Percentiles rank a stretch among this genome's conserved stretches.
Evolutionary conservation across 2,113 vertebrate species (phyloP).

Genomic region (Mobula hypostoma): DNA sequence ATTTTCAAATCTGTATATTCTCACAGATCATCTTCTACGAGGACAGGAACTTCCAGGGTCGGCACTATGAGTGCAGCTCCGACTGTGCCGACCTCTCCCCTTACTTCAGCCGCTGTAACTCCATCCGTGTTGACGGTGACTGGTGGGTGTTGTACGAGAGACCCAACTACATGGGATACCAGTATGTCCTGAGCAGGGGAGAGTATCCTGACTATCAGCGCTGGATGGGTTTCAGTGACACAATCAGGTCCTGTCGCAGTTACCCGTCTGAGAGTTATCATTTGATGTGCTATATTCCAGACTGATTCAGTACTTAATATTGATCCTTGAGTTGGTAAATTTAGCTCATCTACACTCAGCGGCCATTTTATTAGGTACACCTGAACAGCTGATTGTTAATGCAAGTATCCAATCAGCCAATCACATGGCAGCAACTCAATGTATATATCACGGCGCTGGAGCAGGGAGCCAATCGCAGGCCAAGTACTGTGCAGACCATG

Average conservation of each 20-base stretch:
- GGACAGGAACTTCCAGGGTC: conserved; percentile 40
- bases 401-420: no score
- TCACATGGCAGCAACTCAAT: no score
- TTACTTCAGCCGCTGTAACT: conserved; percentile 42
- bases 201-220: conserved; percentile 25
- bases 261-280: background rate
- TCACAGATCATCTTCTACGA: conserved; percentile 42
- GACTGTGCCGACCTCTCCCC: conserved; percentile 39
- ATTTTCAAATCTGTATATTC: background rate
- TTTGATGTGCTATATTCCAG: no score
- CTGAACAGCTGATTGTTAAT: no score
- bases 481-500: no score
- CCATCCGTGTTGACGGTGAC: conserved; percentile 40
- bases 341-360: no score
- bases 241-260: background rate
- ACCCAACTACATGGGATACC: conserved; percentile 45
- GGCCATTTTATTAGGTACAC: no score
- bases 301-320: conserved; percentile 24
- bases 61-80: conserved; percentile 39
- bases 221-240: conserved; percentile 19
- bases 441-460: no score
- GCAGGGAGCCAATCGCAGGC: no score
- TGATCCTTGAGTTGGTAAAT: no score
- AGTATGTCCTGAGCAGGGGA: no score
- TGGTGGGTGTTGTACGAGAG: conserved; percentile 57